Evolutionary conservation across 2,113 vertebrate species (phyloP), one percentile per base, ranked within the genome.

Genomic region (Micronisus gabar): DNA sequence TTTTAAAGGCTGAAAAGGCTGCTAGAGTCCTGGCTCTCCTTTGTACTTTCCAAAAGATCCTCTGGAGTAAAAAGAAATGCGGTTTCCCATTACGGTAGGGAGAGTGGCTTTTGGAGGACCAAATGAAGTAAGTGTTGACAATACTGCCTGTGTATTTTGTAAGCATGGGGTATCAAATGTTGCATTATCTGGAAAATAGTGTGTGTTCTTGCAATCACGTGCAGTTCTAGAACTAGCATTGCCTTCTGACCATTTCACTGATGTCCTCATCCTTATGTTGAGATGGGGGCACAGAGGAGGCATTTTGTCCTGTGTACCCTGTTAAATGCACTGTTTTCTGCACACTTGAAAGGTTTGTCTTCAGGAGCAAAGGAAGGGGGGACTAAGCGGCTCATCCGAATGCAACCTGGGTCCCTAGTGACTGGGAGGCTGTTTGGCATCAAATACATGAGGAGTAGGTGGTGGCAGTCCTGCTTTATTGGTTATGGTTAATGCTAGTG

Each of bases 111-210:
- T 48, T 30, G 47, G 75, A 30, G 72, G 30, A 34, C 38, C 17
- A 10, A 9, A 5, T 10, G 63, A 20, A 19, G 6, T 5, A n/a
- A 1, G 36, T 7, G 67, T 7, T 53, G 41, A 5, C 45, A 9
- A 0, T 9, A 0, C 62, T 16, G 75, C n/a, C 61, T 2, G 0
- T 8, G 32, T 27, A 0, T 34, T 89, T 79, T 30, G 22, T 86
- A 23, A 65, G 40, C 15, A 1, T 2, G 32, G 30, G 58, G 11
- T 36, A 5, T 23, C 27, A 6, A 8, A 59, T 50, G 36, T 10
- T 36, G 45, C 12, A 0, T 48, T 48, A 3, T 5, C 45, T 81
- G 50, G 40, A 34, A 41, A 17, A 36, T 0, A 16, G 18, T 1
- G 36, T 27, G 25, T 16, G 74, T 38, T 53, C 67, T 11, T 59